A percentile compares a stretch with the other conserved stretches of the same genome.
phyloP scores from a whole-genome alignment of 2,113 vertebrate species.

The Ploceus nigricollis region DNA sequence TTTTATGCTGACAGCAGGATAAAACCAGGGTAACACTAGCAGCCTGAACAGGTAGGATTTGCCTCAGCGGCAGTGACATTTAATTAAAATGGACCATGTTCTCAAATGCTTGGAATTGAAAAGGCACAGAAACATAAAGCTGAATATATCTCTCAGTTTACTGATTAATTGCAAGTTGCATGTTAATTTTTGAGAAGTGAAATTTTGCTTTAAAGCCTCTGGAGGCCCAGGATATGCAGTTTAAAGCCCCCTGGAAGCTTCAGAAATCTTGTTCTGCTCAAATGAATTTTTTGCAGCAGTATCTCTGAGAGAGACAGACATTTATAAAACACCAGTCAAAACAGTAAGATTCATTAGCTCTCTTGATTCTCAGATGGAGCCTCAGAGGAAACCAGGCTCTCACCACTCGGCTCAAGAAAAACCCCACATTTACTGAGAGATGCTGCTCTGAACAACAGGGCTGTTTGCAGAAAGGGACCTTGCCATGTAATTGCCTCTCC shows the following conservation, averaged over 20 bases:
- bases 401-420: not conserved
- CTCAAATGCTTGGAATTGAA: conserved; percentile 29
- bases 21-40: conserved; percentile 36
- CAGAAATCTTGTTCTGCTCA: not conserved
- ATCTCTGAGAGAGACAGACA: not conserved
- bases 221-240: not conserved
- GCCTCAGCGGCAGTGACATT: not conserved
- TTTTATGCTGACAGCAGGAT: conserved; percentile 44
- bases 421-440: not conserved
- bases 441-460: not conserved
- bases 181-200: not conserved
- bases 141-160: not conserved
- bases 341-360: conserved; percentile 29
- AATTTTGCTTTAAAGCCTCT: conserved; percentile 8
- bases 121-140: not conserved
- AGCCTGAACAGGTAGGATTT: conserved; percentile 19
- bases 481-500: not conserved
- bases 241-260: conserved; percentile 1
- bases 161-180: not conserved
- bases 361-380: conserved; percentile 4
- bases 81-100: conserved; percentile 7
- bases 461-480: not conserved
- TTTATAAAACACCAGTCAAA: not conserved
- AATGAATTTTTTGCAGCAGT: conserved; percentile 19
- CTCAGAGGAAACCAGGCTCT: not conserved